A percentile compares a stretch with the other conserved stretches of the same genome.
Conservation (phyloP, 2,797 vertebrate species). For the Phylloscopus collybita region DNA sequence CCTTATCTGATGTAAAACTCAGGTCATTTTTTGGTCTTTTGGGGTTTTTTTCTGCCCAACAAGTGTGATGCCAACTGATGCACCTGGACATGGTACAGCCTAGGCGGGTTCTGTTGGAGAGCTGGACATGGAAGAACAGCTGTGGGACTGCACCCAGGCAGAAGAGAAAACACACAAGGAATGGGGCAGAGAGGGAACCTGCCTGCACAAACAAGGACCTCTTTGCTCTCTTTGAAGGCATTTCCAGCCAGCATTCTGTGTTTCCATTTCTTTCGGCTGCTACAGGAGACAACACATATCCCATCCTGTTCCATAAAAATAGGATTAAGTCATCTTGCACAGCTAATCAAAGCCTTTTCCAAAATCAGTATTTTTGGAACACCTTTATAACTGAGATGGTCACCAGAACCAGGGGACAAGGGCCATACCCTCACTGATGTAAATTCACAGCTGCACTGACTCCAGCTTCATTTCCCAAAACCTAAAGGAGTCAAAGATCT, state of each 20-base stretch:
- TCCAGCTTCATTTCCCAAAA: not conserved
- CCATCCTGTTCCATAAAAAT: not conserved
- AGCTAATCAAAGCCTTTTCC: not conserved
- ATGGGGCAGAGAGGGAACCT: not conserved
- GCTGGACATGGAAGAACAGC: not conserved
- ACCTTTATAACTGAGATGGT: not conserved
- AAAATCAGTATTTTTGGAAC: not conserved
- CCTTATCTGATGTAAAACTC: not conserved
- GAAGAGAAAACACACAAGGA: not conserved
- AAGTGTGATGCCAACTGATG: not conserved
- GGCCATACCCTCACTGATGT: not conserved
- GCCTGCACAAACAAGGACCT: not conserved
- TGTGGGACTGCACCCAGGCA: not conserved
- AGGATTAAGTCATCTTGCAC: not conserved
- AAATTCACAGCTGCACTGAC: not conserved
- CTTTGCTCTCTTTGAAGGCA: not conserved
- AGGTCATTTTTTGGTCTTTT: not conserved
- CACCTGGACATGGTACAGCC: not conserved
- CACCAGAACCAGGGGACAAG: not conserved
- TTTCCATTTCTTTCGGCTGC: not conserved
- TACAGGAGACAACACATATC: not conserved
- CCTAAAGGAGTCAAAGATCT: not conserved
- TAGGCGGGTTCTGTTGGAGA: not conserved
- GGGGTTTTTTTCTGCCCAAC: not conserved
- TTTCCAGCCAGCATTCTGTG: not conserved